Conservation (phyloP, 2,113 vertebrate species). For the Corythornis cristatus region DNA sequence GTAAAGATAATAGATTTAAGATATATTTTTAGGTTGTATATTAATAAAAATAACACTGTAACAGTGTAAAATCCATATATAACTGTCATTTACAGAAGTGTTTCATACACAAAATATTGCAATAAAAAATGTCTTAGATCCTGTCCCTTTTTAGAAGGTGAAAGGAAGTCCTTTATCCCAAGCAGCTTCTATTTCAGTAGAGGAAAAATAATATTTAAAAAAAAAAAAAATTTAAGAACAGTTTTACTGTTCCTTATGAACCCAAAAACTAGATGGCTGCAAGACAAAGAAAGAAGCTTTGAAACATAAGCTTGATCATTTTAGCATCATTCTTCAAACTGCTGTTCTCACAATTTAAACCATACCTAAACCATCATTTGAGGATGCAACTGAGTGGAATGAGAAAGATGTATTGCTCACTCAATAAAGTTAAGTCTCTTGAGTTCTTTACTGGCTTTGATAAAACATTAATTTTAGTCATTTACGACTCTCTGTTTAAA, state of each 20-base stretch:
- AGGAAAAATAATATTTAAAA: neutral
- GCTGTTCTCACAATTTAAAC: neutral
- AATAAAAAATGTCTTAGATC: neutral
- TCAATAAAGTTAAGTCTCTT: neutral
- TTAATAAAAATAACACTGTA: neutral
- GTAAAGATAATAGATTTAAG: neutral
- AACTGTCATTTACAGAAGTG: neutral
- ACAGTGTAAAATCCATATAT: neutral
- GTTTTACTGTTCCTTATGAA: neutral
- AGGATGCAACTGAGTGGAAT: neutral
- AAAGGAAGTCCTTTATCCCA: neutral
- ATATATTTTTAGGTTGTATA: neutral
- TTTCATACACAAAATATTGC: neutral
- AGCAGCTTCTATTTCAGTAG: neutral
- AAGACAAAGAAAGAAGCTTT: neutral
- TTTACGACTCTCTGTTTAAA: neutral
- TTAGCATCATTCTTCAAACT: neutral
- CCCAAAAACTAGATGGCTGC: constrained; percentile 23
- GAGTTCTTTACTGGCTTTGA: neutral
- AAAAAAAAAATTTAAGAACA: neutral
- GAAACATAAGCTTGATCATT: neutral
- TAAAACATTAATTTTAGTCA: neutral
- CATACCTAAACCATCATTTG: neutral
- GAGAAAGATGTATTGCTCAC: neutral
- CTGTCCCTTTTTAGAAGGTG: neutral